phyloP scores from a whole-genome alignment of 2,113 vertebrate genomes.

The Sinocyclocheilus rhinocerous region DNA sequence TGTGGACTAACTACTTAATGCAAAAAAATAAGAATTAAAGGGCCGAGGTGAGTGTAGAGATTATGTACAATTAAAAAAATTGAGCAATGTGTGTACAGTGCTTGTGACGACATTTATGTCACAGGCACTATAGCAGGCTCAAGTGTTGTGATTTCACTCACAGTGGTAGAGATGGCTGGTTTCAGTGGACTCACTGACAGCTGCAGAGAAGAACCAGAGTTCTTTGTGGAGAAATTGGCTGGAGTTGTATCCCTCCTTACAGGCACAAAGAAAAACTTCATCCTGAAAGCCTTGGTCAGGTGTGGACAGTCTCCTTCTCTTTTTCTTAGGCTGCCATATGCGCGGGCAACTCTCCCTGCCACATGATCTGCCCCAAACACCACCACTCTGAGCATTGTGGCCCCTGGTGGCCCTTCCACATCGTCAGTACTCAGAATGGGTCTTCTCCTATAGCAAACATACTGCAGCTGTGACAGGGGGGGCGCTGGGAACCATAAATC shows the following conservation, averaged over 20 bases:
- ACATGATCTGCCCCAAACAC: constrained; percentile 95
- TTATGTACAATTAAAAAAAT: no score
- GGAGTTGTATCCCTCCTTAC: constrained; percentile 78
- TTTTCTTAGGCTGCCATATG: constrained; percentile 85
- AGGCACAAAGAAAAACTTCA: constrained; percentile 91
- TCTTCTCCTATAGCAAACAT: constrained; percentile 78
- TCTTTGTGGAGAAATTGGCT: constrained; percentile 50
- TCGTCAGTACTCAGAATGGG: constrained; percentile 90
- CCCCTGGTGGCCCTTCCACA: constrained; percentile 80
- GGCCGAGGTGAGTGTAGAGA: no score
- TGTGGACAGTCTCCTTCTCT: constrained; percentile 83
- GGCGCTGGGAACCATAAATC: constrained; percentile 37
- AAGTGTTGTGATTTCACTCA: constrained; percentile 54
- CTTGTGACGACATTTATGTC: no score
- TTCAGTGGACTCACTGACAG: constrained; percentile 58
- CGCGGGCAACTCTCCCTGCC: constrained; percentile 90
- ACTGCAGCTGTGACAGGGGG: constrained; percentile 52
- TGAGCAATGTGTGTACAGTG: no score
- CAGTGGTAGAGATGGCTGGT: constrained; percentile 43
- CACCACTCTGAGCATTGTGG: constrained; percentile 84
- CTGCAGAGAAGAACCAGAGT: constrained; percentile 35
- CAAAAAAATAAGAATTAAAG: no score
- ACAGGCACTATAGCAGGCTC: no score
- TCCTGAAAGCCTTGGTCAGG: constrained; percentile 87
- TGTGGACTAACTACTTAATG: no score